Base-by-base conservation (phyloP, 2,113 vertebrate genomes). In the Otus sunia region DNA sequence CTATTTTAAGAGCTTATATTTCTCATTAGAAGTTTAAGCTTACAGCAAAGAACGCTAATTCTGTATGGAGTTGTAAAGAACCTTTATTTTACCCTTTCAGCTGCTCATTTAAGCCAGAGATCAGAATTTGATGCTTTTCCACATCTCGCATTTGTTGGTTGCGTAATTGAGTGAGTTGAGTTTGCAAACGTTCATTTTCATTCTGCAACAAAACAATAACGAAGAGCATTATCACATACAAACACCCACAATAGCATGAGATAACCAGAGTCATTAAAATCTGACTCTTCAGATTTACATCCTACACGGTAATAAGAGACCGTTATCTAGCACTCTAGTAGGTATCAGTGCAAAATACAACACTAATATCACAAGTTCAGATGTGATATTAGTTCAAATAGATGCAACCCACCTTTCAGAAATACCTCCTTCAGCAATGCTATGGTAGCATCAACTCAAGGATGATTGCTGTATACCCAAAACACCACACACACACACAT, bases 161-260 rank as follows among this genome's bases (percentile, higher is more conserved):
- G 37, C 98, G 98, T 25, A 98, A 36, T 2, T 96, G 98, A 52
- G 96, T 76, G 7, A 99, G 96, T 6, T 99, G 99, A 68, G 96
- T 92, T 88, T 99, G 99, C 9, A 99, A 98, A 56, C 98, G 98
- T 74, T 99, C 99, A 0, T 98, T 98, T 92, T 99, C 99, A 26
- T 97, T 98, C 99, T 99, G 98, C 32, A 96, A 90, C 5, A 91
- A 88, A 96, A 80, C 6, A 86, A 23, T 2, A 9, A 55, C 1
- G 3, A 80, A 83, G 29, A 89, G n/a, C 29, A 80, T 82, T 68
- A 88, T 2, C 45, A 55, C 41, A 27, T 12, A 39, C 7, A 30
- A 37, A 45, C 16, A 50, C 26, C 18, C 58, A 71, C 43, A 85
- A 58, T 1, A 77, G 29, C 9, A 2, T 0, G 21, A 69, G 20